Conservation (phyloP, 2,797 vertebrate genomes). For the Gobionotothen gibberifrons region DNA sequence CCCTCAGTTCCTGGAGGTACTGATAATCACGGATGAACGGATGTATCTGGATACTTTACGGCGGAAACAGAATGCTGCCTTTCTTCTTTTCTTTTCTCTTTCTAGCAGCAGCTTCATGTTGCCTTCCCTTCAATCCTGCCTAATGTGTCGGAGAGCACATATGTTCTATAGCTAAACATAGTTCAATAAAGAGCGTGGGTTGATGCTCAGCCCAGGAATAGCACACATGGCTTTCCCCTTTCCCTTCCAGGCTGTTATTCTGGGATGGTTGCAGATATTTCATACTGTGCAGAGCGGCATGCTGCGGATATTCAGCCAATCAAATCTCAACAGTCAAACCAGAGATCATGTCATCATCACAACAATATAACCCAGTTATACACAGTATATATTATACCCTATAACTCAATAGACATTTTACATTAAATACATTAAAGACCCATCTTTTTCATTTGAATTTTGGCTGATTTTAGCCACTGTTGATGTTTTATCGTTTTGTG, state of each 20-base stretch:
- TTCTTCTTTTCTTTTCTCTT: neutral
- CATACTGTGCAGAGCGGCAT: neutral
- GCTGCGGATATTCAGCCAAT: neutral
- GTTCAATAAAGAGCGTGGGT: constrained; percentile 28
- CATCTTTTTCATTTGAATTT: no score
- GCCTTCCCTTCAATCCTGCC: neutral
- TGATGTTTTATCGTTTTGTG: no score
- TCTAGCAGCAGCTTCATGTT: neutral
- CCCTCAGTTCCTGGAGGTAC: constrained; percentile 19
- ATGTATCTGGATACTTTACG: constrained; percentile 22
- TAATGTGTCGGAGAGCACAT: constrained; percentile 7
- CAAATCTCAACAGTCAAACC: constrained; percentile 1
- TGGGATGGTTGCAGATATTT: constrained; percentile 5
- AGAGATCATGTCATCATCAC: constrained; percentile 8
- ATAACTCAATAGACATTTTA: no score
- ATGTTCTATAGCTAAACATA: constrained; percentile 19
- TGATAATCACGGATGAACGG: constrained; percentile 2
- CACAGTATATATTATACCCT: neutral
- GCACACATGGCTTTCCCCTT: constrained; percentile 1
- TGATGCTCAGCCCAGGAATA: constrained; percentile 19
- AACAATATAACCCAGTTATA: neutral
- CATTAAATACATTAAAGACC: no score
- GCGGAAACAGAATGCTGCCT: neutral
- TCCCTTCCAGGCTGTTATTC: constrained; percentile 30
- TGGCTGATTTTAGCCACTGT: no score